Evolutionary conservation across 2,797 vertebrate genomes (phyloP).

Genomic region (Mus spretus): DNA sequence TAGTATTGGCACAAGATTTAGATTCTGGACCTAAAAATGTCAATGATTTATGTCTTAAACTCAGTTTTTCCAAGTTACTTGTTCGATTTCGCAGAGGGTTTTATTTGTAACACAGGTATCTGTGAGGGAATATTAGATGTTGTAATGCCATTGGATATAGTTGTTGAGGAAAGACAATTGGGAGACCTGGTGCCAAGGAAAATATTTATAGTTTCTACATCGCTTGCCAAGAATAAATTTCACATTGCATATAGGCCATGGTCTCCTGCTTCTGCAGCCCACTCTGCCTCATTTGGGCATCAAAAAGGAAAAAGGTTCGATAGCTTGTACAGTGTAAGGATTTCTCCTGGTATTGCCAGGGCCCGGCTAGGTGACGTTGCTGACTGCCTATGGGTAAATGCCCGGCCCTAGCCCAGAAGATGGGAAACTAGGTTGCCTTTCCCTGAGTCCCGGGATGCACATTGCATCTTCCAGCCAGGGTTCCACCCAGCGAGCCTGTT

Average conservation of each 20-base stretch:
- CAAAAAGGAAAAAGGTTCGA: slow-evolving; percentile 17
- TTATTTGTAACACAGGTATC: slow-evolving; percentile 28
- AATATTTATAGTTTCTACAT: slow-evolving; percentile 69
- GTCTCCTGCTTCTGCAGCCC: background rate
- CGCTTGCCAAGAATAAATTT: slow-evolving; percentile 69
- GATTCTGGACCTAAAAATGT: slow-evolving; percentile 12
- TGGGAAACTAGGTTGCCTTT: background rate
- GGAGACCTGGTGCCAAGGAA: slow-evolving; percentile 5
- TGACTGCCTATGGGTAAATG: background rate
- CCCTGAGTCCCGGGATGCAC: background rate
- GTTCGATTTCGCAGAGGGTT: slow-evolving; percentile 57
- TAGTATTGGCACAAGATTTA: slow-evolving; percentile 43
- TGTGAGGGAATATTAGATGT: slow-evolving; percentile 37
- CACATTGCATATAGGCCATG: slow-evolving; percentile 51
- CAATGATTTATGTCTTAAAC: slow-evolving; percentile 44
- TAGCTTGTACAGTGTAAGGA: slow-evolving; percentile 19
- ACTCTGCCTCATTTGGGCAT: background rate
- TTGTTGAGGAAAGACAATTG: slow-evolving; percentile 28
- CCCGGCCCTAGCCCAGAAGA: background rate
- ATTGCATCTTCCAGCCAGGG: background rate
- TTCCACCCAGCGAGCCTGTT: background rate
- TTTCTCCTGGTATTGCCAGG: background rate
- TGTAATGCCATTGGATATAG: slow-evolving; percentile 34
- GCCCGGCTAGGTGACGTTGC: background rate
- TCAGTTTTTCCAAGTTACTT: slow-evolving; percentile 42